Conservation (phyloP, 2,113 vertebrate species). For the Festucalex cinctus region DNA sequence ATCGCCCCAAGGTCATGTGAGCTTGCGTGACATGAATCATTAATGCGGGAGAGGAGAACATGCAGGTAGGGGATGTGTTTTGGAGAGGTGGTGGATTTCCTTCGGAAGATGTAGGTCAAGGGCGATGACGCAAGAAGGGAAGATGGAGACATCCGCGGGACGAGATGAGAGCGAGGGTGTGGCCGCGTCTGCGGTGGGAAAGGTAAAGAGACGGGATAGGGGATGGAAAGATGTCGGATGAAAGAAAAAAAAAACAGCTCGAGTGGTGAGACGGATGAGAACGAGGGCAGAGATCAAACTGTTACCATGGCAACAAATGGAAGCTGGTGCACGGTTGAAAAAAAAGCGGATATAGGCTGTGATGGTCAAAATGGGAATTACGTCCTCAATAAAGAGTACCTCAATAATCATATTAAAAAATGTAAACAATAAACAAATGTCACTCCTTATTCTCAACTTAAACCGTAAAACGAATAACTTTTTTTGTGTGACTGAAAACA, state of each 20-base stretch:
- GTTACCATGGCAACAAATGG: conserved; percentile 76
- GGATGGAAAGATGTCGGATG: not conserved
- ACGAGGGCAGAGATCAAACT: conserved; percentile 60
- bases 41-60: conserved; percentile 27
- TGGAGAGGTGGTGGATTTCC: not conserved
- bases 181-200: conserved; percentile 17
- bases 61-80: not conserved
- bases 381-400: conserved; percentile 1
- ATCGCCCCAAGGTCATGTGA: conserved; percentile 27
- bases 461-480: not conserved
- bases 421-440: not conserved
- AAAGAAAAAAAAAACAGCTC: conserved; percentile 17
- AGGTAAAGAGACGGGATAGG: conserved; percentile 26
- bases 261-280: conserved; percentile 33
- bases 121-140: conserved; percentile 1
- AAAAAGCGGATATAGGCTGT: not conserved
- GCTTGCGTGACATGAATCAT: conserved; percentile 51
- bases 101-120: conserved; percentile 1
- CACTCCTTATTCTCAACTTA: not conserved
- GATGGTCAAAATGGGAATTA: conserved; percentile 37
- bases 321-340: conserved; percentile 45
- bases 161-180: conserved; percentile 20
- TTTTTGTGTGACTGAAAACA: not conserved
- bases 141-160: conserved; percentile 19
- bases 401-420: too few relatives aligned